Conservation (phyloP, 2,888 invertebrate species). For the Heliconius ismenius region DNA sequence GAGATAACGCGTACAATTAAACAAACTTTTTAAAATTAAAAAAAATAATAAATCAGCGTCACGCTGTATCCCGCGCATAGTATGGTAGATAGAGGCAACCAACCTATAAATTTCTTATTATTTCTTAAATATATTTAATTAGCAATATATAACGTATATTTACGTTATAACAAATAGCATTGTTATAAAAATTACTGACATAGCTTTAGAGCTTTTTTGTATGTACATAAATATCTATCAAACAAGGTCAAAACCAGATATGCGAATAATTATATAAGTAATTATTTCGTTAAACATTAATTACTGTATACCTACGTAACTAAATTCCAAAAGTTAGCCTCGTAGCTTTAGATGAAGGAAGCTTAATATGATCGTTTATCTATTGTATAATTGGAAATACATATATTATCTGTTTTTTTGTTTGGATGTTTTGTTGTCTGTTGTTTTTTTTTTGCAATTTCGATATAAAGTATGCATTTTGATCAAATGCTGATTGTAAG, state of each 20-base stretch:
- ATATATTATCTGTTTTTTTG: not conserved
- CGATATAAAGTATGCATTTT: too few relatives aligned
- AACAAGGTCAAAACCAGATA: slow-evolving; percentile 8
- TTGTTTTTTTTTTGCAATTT: not conserved
- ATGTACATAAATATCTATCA: not conserved
- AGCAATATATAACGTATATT: too few relatives aligned
- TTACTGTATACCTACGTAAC: not conserved
- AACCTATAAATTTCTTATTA: too few relatives aligned
- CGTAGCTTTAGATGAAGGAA: slow-evolving; percentile 5
- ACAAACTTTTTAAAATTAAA: not conserved
- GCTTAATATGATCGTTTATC: slow-evolving; percentile 6
- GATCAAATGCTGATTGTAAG: too few relatives aligned
- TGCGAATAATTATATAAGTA: slow-evolving; percentile 8
- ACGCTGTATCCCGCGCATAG: not conserved
- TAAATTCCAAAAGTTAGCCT: not conserved
- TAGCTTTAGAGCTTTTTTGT: not conserved
- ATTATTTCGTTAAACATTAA: not conserved
- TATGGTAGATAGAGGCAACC: too few relatives aligned
- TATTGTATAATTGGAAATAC: not conserved
- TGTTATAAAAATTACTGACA: not conserved
- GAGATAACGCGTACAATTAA: too few relatives aligned
- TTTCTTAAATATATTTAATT: too few relatives aligned
- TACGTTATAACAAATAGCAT: not conserved
- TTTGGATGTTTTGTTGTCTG: not conserved
- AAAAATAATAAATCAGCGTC: not conserved